Conservation (phyloP, 92 coral and sea anemone species). For the Zoanthus sociatus region DNA sequence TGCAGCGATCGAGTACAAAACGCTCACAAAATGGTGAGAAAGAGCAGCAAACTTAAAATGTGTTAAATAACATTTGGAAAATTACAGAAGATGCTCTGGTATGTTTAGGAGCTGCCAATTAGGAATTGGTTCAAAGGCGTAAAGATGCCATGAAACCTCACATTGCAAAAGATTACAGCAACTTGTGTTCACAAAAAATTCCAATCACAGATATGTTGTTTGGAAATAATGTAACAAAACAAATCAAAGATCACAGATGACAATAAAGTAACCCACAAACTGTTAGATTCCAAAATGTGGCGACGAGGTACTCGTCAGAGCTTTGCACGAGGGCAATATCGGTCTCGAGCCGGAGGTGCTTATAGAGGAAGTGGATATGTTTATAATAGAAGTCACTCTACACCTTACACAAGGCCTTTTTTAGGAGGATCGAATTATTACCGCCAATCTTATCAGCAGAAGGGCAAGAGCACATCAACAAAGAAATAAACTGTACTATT, state of each 20-base stretch:
- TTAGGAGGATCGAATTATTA: constrained; percentile 35
- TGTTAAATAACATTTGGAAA: too few species aligned
- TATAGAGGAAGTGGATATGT: neutral
- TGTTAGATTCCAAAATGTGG: constrained; percentile 17
- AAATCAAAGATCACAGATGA: too few species aligned
- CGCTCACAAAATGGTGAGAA: too few species aligned
- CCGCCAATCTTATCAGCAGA: constrained; percentile 12
- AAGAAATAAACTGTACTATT: constrained; percentile 19
- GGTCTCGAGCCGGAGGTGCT: constrained; percentile 20
- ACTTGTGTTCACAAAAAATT: too few species aligned
- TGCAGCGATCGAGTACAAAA: too few species aligned
- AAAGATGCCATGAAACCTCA: too few species aligned
- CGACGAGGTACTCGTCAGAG: neutral
- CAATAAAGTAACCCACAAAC: too few species aligned
- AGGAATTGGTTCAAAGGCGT: too few species aligned
- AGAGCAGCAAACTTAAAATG: too few species aligned
- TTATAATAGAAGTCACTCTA: constrained; percentile 26
- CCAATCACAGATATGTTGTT: too few species aligned
- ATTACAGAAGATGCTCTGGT: neutral
- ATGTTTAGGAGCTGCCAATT: neutral
- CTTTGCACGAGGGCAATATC: neutral
- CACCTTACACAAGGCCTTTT: constrained; percentile 45
- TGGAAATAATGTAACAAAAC: too few species aligned
- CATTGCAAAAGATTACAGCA: too few species aligned
- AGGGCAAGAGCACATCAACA: constrained; percentile 29